Base-by-base conservation (phyloP, 2,888 invertebrate genomes). In the Theristus sp. region DNA sequence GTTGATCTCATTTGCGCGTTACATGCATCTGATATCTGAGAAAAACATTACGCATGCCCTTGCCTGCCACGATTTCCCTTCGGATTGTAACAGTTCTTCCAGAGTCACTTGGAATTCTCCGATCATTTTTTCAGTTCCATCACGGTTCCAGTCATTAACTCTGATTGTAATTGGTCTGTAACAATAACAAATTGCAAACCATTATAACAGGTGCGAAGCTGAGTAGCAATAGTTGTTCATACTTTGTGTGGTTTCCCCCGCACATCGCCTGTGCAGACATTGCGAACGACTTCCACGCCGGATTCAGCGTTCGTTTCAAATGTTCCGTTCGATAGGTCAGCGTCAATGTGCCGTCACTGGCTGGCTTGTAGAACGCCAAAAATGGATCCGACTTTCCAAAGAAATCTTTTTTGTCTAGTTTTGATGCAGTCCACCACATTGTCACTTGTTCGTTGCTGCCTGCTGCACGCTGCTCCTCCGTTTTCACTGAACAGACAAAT, bases 241-340 rank as follows among this genome's bases (percentile, higher is more conserved):
- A 59, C 59, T 55, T 54, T 46, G 64, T 62, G 28, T 60, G 62
- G 59, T 71, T 69, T 6, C 78, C 79, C 65, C 77, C 78, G 67
- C 80, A 70, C 57, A 82, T 69, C 13, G 75, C 69, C 53, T 78
- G 70, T 0, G 78, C 71, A 28, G 77, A 71, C 24, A 81, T 65
- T 1, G 73, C 73, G 61, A 81, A 76, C 10, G 76, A 69, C 62
- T 73, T 72, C 81, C 81, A 82, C 6, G 73, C 75, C 22, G 82
- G 81, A 67, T 80, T 78, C 53, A 78, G 67, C 17, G 78, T 79
- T 62, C 76, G 77, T 67, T 76, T 78, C 58, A 78, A 73, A 22
- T 76, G 76, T 68, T 81, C 81, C 53, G 80, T 80, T n/a, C 69
- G 63, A 62, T 68, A 65, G 1, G 66, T 67, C 28, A 72, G 56